Conservation (phyloP, 2,888 invertebrate species). For the Lasioglossum vierecki region DNA sequence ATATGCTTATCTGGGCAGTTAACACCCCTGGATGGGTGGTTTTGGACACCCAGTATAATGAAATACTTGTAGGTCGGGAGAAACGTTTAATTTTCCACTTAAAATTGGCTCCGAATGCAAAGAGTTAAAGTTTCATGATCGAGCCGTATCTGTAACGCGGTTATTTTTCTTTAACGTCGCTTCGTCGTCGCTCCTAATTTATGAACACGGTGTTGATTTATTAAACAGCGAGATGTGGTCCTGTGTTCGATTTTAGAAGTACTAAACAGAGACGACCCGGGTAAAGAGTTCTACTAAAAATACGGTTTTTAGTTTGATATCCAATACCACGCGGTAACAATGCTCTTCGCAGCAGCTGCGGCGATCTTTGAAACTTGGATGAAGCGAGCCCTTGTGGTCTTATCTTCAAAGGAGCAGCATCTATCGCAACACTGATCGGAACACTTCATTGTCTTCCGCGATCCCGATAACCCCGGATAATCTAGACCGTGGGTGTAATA, state of each 20-base stretch:
- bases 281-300: not conserved
- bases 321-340: not conserved
- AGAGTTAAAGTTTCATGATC: too few species aligned
- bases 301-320: not conserved
- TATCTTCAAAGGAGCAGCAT: not conserved
- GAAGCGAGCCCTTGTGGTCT: not conserved
- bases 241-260: not conserved
- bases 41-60: too few species aligned
- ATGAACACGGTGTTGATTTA: not conserved
- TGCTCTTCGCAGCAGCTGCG: not conserved
- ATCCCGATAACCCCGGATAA: not conserved
- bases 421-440: not conserved
- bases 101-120: too few species aligned
- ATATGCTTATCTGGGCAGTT: too few species aligned
- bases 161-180: not conserved
- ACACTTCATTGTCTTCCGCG: not conserved
- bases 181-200: not conserved
- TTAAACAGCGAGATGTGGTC: not conserved
- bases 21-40: too few species aligned
- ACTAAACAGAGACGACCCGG: not conserved
- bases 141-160: too few species aligned
- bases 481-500: not conserved
- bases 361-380: constrained; percentile 3
- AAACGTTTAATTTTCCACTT: too few species aligned
- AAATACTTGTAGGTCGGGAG: too few species aligned